phyloP scores from a whole-genome alignment of 2,888 invertebrate species.

The Eilema depressum region DNA sequence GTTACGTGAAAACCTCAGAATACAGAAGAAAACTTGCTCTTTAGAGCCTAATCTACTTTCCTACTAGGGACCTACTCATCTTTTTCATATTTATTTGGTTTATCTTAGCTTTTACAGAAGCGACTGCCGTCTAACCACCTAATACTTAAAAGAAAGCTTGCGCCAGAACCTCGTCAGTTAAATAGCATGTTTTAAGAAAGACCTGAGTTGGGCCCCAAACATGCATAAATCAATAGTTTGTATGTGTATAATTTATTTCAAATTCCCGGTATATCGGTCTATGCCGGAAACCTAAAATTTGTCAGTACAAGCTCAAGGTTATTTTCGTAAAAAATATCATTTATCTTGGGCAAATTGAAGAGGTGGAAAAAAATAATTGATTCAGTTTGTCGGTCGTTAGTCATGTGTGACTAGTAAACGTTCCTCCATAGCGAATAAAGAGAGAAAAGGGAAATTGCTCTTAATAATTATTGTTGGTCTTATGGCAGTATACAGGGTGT shows the following conservation, averaged over 20 bases:
- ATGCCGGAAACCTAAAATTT: conserved; percentile 67
- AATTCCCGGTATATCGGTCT: conserved; percentile 12
- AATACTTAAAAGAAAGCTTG: too few relatives aligned
- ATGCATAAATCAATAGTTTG: not conserved
- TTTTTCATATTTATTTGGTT: not conserved
- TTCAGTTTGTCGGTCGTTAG: conserved; percentile 57
- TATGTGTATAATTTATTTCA: conserved; percentile 2
- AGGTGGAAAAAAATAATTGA: conserved; percentile 72
- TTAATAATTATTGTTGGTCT: not conserved
- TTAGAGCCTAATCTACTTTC: too few relatives aligned
- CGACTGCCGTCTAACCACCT: not conserved
- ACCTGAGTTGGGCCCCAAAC: not conserved
- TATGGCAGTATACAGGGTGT: too few relatives aligned
- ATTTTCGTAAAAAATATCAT: conserved; percentile 65
- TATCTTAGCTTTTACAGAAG: not conserved
- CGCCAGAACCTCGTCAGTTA: not conserved
- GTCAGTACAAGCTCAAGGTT: conserved; percentile 67
- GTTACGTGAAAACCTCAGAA: not conserved
- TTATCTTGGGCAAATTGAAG: conserved; percentile 67
- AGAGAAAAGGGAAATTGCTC: conserved; percentile 22
- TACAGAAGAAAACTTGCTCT: not conserved
- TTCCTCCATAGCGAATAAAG: conserved; percentile 39
- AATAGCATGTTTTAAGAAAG: not conserved
- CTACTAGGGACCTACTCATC: too few relatives aligned
- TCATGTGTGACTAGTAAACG: conserved; percentile 64